Base-by-base conservation (phyloP, 1,140 invertebrate species). In the Anastatus disparis region DNA sequence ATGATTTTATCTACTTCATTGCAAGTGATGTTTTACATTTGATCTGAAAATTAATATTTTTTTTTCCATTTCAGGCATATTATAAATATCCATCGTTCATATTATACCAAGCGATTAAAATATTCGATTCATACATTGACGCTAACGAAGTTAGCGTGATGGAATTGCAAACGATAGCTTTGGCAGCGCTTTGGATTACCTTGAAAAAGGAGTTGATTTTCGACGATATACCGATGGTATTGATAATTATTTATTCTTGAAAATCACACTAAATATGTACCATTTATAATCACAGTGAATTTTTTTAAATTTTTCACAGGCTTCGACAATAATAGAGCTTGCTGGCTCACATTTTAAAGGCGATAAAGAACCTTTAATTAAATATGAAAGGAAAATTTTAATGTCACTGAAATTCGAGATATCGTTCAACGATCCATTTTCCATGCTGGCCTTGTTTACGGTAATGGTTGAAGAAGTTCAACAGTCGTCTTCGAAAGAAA, bases 171-270 rank as follows among this genome's bases (percentile, higher is more conserved):
- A 15, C 76, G 2, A 2, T 69, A 0, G 76, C 77, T 22, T 10
- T 81, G 8, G 64, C 76, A 1, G 69, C 74, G 10, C 48, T 81
- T 12, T 81, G 80, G 80, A 76, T 81, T n/a, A 53, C 46, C 2
- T 53, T 81, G 0, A 81, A 82, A 52, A 75, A 48, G 53, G 75
- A 71, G n/a, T 22, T 52, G 12, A 65, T 46, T 35, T 55, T 10
- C 12, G 55, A 69, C 17, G 74, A 76, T 10, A 67, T 80, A 35
- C 79, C 78, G 15, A 20, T 75, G 58, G 77, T 81, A 71, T 58
- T 46, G 38, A 26, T 66, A 59, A 20, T 22, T 50, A 62, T 61
- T 40, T 27, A 62, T 62, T 42, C 15, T 17, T 22, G 10, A 35
- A 35, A 35, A 35, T 6, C 4, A 35, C 4, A 35, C 31, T 35